Percentiles rank a stretch among this genome's conserved stretches.
Evolutionary conservation across 2,113 vertebrate species (phyloP).

Genomic region (Physeter macrocephalus): DNA sequence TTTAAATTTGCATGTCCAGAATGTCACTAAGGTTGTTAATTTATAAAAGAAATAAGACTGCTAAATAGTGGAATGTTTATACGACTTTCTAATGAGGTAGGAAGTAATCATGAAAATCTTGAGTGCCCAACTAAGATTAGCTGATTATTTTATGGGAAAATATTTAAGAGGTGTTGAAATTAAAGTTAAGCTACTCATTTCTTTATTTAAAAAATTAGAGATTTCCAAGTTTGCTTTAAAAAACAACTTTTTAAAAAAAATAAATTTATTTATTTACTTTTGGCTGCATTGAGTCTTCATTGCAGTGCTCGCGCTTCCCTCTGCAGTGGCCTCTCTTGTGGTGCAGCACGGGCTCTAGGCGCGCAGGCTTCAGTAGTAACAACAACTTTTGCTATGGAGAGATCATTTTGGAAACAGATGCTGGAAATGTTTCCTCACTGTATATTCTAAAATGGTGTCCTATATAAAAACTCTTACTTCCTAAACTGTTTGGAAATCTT

Average conservation of each 20-base stretch:
- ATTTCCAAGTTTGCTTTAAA: not conserved
- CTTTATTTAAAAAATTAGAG: not conserved
- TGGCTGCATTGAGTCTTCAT: no score
- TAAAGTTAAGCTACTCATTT: conserved; percentile 23
- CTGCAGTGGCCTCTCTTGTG: no score
- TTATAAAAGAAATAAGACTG: not conserved
- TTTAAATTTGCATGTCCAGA: not conserved
- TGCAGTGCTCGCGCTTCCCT: no score
- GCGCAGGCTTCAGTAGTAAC: not conserved
- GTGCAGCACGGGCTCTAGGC: no score
- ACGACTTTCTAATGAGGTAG: not conserved
- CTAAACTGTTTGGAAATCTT: not conserved
- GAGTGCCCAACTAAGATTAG: not conserved
- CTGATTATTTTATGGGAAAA: conserved; percentile 41
- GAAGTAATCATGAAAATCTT: conserved; percentile 19
- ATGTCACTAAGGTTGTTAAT: not conserved
- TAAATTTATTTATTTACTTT: no score
- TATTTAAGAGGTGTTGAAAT: conserved; percentile 11
- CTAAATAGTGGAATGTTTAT: not conserved
- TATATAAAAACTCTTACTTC: not conserved
- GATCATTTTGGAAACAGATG: conserved; percentile 15
- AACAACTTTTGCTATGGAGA: not conserved
- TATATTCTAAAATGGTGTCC: not conserved
- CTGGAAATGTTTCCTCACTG: not conserved
- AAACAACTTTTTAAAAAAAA: not conserved